Evolutionary conservation across 2,888 invertebrate genomes (phyloP).

Genomic region (Aleiodes alternator): DNA sequence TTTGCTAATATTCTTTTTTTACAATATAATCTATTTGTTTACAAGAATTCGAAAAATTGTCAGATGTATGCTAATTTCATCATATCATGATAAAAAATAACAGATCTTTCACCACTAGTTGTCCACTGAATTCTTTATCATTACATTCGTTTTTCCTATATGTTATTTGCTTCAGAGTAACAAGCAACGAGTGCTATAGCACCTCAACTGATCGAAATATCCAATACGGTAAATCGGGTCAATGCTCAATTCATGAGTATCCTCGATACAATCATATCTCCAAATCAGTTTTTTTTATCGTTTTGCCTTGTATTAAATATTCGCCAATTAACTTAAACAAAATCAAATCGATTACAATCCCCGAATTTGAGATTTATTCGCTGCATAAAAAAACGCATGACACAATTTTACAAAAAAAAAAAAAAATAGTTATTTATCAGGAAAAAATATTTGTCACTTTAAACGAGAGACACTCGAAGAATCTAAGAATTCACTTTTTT

Average conservation of each 20-base stretch:
- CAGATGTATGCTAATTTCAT: no score
- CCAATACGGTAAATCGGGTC: conserved; percentile 52
- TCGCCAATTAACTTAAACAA: neutral
- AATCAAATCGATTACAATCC: neutral
- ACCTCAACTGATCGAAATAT: neutral
- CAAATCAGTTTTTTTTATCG: conserved; percentile 20
- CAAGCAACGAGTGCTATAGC: no score
- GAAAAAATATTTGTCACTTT: no score
- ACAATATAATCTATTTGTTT: no score
- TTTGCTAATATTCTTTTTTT: no score
- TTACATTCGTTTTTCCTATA: no score
- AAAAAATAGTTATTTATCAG: neutral
- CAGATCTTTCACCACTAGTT: no score
- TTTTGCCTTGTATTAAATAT: neutral
- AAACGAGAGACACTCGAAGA: no score
- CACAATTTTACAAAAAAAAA: neutral
- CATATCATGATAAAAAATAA: no score
- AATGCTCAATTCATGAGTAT: conserved; percentile 52
- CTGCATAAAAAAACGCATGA: neutral
- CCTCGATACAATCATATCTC: conserved; percentile 2
- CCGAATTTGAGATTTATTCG: neutral
- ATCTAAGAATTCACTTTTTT: neutral
- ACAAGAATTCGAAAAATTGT: no score
- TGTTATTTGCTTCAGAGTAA: no score
- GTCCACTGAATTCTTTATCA: no score